phyloP scores from a whole-genome alignment of 2,888 invertebrate genomes.

The Callosobruchus maculatus region DNA sequence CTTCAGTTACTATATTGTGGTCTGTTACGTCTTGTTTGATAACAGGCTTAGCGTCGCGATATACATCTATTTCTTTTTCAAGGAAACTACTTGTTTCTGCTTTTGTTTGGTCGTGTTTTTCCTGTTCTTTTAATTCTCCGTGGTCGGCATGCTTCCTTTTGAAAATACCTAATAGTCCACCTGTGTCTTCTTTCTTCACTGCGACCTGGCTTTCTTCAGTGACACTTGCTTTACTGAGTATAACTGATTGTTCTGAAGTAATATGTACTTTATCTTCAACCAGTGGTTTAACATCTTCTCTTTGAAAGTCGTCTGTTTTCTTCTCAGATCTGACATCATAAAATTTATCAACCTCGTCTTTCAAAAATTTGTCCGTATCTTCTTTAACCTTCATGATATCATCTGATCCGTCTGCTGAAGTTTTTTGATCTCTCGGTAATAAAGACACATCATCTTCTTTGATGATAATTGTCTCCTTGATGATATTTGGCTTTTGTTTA shows the following conservation, averaged over 20 bases:
- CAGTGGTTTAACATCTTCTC: neutral
- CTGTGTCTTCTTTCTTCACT: slow-evolving; percentile 5
- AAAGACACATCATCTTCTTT: neutral
- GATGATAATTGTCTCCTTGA: neutral
- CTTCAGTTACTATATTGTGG: too few species aligned
- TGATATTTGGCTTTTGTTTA: neutral
- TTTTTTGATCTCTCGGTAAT: neutral
- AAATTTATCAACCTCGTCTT: slow-evolving; percentile 24
- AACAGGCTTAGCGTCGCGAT: slow-evolving; percentile 10
- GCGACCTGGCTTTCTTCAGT: neutral
- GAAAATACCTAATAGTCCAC: neutral
- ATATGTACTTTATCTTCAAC: neutral
- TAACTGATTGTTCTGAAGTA: neutral
- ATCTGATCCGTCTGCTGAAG: neutral
- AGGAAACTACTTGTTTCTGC: slow-evolving; percentile 9
- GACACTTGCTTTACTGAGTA: too few species aligned
- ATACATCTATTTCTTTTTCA: slow-evolving; percentile 20
- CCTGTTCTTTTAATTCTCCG: too few species aligned
- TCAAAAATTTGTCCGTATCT: slow-evolving; percentile 21
- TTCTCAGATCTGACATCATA: slow-evolving; percentile 20
- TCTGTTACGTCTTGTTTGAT: too few species aligned
- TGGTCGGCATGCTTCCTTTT: slow-evolving; percentile 4
- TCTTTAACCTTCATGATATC: neutral
- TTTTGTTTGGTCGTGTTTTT: slow-evolving; percentile 6
- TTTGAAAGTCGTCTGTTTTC: too few species aligned